Conservation (phyloP, 2,113 vertebrate species). For the Strix uralensis region DNA sequence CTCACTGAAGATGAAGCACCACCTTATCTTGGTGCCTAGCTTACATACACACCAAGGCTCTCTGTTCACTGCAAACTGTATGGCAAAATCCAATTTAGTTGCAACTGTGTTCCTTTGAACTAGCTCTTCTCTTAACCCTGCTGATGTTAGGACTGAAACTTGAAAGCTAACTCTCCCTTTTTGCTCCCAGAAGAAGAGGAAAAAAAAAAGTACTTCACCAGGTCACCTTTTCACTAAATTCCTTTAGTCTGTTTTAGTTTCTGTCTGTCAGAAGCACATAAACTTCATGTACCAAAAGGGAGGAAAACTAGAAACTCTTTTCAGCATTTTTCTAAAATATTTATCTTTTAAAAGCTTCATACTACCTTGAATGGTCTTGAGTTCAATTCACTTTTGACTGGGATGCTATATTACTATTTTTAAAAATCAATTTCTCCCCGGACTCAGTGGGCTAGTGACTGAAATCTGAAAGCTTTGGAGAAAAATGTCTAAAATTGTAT, state of each 20-base stretch:
- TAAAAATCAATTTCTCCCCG: not conserved
- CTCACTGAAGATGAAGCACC: not conserved
- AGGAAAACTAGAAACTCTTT: conserved; percentile 2
- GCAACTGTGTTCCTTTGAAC: conserved; percentile 57
- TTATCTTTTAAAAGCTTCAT: not conserved
- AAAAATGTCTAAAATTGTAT: conserved; percentile 56
- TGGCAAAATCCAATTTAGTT: conserved; percentile 58
- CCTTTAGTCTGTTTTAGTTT: not conserved
- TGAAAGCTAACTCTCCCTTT: conserved; percentile 8
- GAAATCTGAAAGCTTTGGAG: conserved; percentile 39
- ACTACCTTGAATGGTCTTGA: not conserved
- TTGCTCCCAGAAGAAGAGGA: conserved; percentile 5
- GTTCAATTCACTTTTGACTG: not conserved
- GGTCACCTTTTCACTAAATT: not conserved
- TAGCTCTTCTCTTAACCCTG: conserved; percentile 13
- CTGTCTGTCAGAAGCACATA: conserved; percentile 36
- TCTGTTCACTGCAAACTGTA: not conserved
- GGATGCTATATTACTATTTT: not conserved
- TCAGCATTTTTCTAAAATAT: conserved; percentile 41
- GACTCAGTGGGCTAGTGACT: not conserved
- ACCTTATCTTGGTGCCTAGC: not conserved
- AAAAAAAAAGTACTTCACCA: not conserved
- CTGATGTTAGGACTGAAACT: not conserved
- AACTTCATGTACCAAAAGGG: not conserved
- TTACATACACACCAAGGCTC: conserved; percentile 3